These are phyloP conservation scores for Chironomus riparius DNA, from an alignment of 2,888 invertebrate genomes.

Conservation along the genomic window DNA sequence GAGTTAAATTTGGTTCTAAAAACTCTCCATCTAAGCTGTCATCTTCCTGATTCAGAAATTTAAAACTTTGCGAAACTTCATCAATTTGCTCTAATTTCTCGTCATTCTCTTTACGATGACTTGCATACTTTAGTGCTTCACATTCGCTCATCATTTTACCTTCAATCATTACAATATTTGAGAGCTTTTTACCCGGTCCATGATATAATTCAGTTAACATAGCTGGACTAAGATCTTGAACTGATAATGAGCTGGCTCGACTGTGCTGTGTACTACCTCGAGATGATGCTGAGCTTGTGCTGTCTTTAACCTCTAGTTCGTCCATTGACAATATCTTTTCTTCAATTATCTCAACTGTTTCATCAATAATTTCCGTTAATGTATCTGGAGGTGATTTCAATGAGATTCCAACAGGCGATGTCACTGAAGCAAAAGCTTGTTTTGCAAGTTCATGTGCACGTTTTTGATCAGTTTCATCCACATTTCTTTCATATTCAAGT, in stretches of 20 bases:
- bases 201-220: constrained; percentile 17
- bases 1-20: background rate
- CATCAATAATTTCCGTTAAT: background rate
- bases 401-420: background rate
- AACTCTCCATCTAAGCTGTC: background rate
- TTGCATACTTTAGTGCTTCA: background rate
- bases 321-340: background rate
- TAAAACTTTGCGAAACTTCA: background rate
- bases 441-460: background rate
- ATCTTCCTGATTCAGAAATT: background rate
- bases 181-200: background rate
- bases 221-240: background rate
- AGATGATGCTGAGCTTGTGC: background rate
- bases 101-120: background rate
- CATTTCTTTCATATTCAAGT: background rate
- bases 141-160: constrained; percentile 20
- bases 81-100: background rate
- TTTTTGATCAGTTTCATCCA: background rate
- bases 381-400: background rate
- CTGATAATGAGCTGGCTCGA: background rate
- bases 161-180: constrained; percentile 13
- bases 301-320: background rate
- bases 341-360: background rate
- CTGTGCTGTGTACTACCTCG: background rate
- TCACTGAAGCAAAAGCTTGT: background rate